Evolutionary conservation across 2,113 vertebrate genomes (phyloP), one percentile per base, ranked within the genome.

Genomic region (Tamias sibiricus): DNA sequence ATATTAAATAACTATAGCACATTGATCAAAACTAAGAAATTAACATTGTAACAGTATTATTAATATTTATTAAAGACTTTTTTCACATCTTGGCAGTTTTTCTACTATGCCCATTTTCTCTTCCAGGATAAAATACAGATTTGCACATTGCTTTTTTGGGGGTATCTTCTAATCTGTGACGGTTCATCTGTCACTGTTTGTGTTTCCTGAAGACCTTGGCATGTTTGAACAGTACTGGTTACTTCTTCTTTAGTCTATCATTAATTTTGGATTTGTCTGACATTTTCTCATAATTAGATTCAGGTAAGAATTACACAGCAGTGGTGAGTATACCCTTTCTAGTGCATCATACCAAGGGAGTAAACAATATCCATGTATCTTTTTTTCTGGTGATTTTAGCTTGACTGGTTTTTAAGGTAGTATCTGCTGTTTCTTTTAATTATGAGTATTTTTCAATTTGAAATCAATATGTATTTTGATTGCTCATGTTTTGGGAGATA

Each of bases 201-300:
- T 49, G 30, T 74, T 64, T 87, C 6, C 12, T 49, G 47, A 64
- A n/a, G 74, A 80, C 64, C 66, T 88, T 76, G 64, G 54, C 8
- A 52, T 69, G 94, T 92, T 72, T 66, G 44, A 87, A 54, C 66
- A 64, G 24, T 64, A 80, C 37, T 89, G 59, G 14, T 83, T 82
- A 75, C 16, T 68, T 94, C 68, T 40, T 88, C 71, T 95, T 71
- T 49, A 94, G 88, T 80, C 11, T 68, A 32, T 72, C 32, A 68
- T 12, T 72, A 28, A 79, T 62, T 92, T 74, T 40, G n/a, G 5
- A 8, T 92, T 80, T 91, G 28, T 74, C 54, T 93, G 20, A 9
- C 54, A 62, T 95, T 97, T 87, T 87, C 16, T 68, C 8, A 76
- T 28, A 13, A 69, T 75, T 75, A 84, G 22, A 57, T 8, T 32